phyloP scores from a whole-genome alignment of 2,888 invertebrate genomes.

The Ecliptopera silaceata region DNA sequence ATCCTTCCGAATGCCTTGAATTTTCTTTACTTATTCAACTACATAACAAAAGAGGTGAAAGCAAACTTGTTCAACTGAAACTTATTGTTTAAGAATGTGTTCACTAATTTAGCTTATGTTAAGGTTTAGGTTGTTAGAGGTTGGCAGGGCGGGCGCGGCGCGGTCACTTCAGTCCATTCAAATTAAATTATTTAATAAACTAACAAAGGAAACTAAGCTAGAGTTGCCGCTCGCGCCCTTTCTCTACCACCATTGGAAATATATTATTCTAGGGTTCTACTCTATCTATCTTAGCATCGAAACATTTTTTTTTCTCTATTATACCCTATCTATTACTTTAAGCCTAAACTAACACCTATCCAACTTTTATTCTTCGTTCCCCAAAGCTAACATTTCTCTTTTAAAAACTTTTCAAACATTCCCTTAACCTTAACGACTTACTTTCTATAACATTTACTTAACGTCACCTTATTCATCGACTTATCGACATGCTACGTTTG shows the following conservation, averaged over 20 bases:
- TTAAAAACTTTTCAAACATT: conserved; percentile 69
- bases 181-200: conserved; percentile 82
- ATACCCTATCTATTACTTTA: conserved; percentile 78
- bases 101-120: conserved; percentile 68
- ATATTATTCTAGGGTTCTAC: conserved; percentile 76
- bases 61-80: conserved; percentile 80
- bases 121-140: conserved; percentile 35
- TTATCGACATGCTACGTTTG: conserved; percentile 72
- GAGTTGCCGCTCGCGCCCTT: conserved; percentile 59
- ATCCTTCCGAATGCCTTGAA: conserved; percentile 71
- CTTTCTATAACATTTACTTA: conserved; percentile 78
- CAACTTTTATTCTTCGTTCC: conserved; percentile 65
- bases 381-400: conserved; percentile 65
- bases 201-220: conserved; percentile 81
- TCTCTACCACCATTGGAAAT: conserved; percentile 52
- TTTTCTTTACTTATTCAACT: conserved; percentile 81
- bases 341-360: conserved; percentile 72
- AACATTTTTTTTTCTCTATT: conserved; percentile 72
- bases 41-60: conserved; percentile 83
- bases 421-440: conserved; percentile 77
- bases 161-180: conserved; percentile 77
- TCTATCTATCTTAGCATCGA: conserved; percentile 79
- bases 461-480: conserved; percentile 72
- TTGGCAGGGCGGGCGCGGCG: conserved; percentile 51
- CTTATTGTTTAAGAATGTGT: conserved; percentile 73